Evolutionary conservation across 2,888 invertebrate genomes (phyloP), one percentile per base, ranked within the genome.

Genomic region (Xestia rhomboidea): DNA sequence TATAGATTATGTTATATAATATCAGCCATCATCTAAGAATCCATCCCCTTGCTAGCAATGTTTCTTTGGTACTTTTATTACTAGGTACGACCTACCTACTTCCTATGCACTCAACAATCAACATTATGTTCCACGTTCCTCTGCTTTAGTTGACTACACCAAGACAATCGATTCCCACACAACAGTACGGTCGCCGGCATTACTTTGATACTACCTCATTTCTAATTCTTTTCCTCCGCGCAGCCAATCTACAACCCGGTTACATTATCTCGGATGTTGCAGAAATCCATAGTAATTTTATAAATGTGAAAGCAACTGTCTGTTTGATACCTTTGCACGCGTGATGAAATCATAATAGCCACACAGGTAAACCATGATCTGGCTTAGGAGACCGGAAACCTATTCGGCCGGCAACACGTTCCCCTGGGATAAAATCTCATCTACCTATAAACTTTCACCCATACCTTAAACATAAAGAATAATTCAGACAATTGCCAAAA

Each of bases 251-350:
- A n/a, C n/a, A n/a, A n/a, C 44, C 34, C 4, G 34, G 34, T 34
- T 34, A 34, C 34, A 34, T 34, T 34, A 34, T 34, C 34, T 34
- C 34, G 2, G 30, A 24, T 46, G 54, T n/a, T 68, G 46, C 44
- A 68, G 15, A 68, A 78, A 68, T 41, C n/a, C 60, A 41, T 27
- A 68, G 21, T 21, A 60, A 68, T 68, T 41, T 51, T 21, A 44
- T 21, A 49, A 51, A 24, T 24, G 10, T 24, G 8, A 51, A 51
- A 10, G 24, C 24, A 51, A 51, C 24, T 51, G 24, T 7, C 49
- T 21, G 8, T 49, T 2, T 44, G 44, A 15, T 8, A 44, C 44
- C 44, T 44, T 15, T 44, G 2, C 44, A 44, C 13, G 57, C 60
- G 8, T 8, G 30, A 30, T 30, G 15, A 18, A 30, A 60, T 60